Percentiles rank a stretch among this genome's conserved stretches.
Evolutionary conservation across 2,113 vertebrate genomes (phyloP).

Genomic region (Platichthys stellatus): DNA sequence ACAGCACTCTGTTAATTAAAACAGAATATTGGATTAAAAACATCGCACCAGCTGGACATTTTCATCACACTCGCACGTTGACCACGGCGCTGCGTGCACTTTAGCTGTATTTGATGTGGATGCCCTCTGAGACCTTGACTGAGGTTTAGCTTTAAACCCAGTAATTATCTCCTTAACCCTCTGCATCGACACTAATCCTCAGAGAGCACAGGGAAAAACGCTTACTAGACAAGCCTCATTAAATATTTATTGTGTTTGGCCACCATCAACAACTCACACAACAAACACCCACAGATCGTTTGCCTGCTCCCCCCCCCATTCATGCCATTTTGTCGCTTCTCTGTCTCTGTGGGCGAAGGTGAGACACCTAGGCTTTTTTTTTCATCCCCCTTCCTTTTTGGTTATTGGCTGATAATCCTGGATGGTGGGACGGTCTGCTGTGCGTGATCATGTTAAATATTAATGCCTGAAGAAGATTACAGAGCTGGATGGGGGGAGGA

Average conservation of each 20-base stretch:
- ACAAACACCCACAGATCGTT: conserved; percentile 68
- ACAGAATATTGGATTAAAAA: background rate
- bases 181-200: conserved; percentile 65
- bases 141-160: conserved; percentile 63
- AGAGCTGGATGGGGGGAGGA: conserved; percentile 65
- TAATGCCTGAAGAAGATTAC: conserved; percentile 76
- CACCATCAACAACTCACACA: conserved; percentile 68
- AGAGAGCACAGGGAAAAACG: conserved; percentile 57
- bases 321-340: conserved; percentile 29
- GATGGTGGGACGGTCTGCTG: conserved; percentile 46
- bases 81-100: conserved; percentile 25
- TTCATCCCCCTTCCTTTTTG: background rate
- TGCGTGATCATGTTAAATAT: conserved; percentile 79
- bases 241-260: conserved; percentile 80
- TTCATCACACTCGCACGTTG: conserved; percentile 31
- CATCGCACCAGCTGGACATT: background rate
- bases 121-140: conserved; percentile 62
- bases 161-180: conserved; percentile 75
- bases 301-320: conserved; percentile 25
- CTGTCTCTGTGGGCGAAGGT: background rate
- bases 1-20: background rate
- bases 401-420: conserved; percentile 65
- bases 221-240: conserved; percentile 74
- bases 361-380: conserved; percentile 19
- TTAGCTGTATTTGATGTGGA: conserved; percentile 35